phyloP scores from a whole-genome alignment of 2,888 invertebrate genomes.

The Drosophila atripex region DNA sequence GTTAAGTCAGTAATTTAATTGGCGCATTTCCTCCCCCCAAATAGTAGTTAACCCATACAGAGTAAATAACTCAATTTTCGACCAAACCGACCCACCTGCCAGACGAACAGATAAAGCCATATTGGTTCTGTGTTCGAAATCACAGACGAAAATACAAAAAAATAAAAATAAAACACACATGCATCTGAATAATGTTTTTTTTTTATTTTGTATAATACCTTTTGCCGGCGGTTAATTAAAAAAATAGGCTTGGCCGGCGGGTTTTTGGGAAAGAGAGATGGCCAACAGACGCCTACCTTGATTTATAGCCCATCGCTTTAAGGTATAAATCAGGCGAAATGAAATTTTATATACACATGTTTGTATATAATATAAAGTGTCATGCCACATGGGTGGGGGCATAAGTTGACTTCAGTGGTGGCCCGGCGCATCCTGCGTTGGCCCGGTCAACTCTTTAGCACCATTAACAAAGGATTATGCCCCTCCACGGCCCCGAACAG shows the following conservation, averaged over 20 bases:
- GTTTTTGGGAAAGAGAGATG: neutral
- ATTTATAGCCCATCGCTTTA: constrained; percentile 62
- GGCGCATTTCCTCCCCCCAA: constrained; percentile 4
- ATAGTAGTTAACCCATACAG: constrained; percentile 4
- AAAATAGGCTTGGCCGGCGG: constrained; percentile 46
- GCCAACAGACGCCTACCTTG: constrained; percentile 61
- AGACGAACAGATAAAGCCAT: constrained; percentile 27
- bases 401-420: constrained; percentile 18
- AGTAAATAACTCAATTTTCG: constrained; percentile 34
- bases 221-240: constrained; percentile 50
- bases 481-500: neutral
- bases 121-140: constrained; percentile 34
- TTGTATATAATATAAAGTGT: constrained; percentile 43
- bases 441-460: constrained; percentile 71
- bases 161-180: constrained; percentile 10
- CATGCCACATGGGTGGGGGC: constrained; percentile 8
- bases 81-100: constrained; percentile 26
- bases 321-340: constrained; percentile 71
- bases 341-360: constrained; percentile 42
- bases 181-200: neutral
- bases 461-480: constrained; percentile 74
- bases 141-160: constrained; percentile 12
- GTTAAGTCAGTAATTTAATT: constrained; percentile 1
- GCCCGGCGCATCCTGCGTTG: constrained; percentile 17
- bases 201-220: constrained; percentile 43